phyloP scores from a whole-genome alignment of 2,888 invertebrate species.

The Platycheirus rosarum region DNA sequence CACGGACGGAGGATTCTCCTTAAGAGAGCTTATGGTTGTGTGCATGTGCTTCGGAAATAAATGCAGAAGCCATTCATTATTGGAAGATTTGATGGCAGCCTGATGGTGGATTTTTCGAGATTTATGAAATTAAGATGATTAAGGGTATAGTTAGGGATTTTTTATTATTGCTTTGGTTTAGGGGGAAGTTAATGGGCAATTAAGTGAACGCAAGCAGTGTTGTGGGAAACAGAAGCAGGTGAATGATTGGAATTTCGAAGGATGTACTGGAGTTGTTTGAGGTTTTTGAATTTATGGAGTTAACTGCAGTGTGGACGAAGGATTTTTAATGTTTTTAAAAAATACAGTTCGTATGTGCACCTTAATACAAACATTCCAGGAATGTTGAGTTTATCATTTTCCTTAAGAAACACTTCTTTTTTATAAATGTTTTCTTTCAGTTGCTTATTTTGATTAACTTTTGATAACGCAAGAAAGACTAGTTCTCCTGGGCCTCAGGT shows the following conservation, averaged over 20 bases:
- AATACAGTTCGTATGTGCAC: too few species aligned
- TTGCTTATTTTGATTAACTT: too few species aligned
- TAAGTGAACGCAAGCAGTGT: slow-evolving; percentile 60
- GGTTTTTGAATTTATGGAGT: too few species aligned
- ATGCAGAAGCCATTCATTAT: slow-evolving; percentile 71
- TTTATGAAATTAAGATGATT: slow-evolving; percentile 73
- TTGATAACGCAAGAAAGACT: too few species aligned
- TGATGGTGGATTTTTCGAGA: slow-evolving; percentile 52
- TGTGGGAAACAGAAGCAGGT: slow-evolving; percentile 62
- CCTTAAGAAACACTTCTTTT: too few species aligned
- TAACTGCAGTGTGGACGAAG: too few species aligned
- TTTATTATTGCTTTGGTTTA: slow-evolving; percentile 26
- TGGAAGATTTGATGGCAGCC: slow-evolving; percentile 56
- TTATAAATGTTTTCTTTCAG: too few species aligned
- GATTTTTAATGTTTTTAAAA: too few species aligned
- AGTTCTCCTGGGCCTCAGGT: too few species aligned
- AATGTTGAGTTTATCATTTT: too few species aligned
- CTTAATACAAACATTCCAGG: too few species aligned
- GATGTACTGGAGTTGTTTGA: too few species aligned
- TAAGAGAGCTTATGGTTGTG: slow-evolving; percentile 36
- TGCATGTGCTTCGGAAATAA: slow-evolving; percentile 22
- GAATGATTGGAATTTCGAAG: slow-evolving; percentile 37
- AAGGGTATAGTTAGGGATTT: slow-evolving; percentile 45
- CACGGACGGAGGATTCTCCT: slow-evolving; percentile 32
- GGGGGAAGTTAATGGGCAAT: slow-evolving; percentile 45